Percentiles rank a stretch among this genome's conserved stretches.
Evolutionary conservation across 2,113 vertebrate species (phyloP).

Genomic region (Willisornis vidua): DNA sequence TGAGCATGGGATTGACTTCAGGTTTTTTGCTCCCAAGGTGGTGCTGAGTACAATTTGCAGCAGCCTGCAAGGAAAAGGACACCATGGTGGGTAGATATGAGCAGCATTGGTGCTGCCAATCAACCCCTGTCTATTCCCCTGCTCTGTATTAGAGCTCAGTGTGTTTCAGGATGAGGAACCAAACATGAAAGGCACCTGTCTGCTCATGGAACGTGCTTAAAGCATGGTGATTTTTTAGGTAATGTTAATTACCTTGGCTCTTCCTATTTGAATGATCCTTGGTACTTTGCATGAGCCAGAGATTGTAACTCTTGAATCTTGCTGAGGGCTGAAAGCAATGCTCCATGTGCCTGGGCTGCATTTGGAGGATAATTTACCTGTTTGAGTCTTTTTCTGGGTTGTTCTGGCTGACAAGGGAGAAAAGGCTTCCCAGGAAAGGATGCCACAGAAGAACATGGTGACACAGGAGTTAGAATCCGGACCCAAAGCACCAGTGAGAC

Average conservation of each 20-base stretch:
- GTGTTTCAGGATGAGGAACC: not conserved
- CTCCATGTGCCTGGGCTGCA: not conserved
- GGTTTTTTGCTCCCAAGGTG: not conserved
- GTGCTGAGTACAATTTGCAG: not conserved
- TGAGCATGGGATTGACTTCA: not conserved
- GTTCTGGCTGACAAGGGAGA: not conserved
- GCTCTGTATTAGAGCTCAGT: not conserved
- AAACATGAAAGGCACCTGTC: not conserved
- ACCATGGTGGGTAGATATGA: not conserved
- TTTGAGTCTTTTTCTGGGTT: not conserved
- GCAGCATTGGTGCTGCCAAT: not conserved
- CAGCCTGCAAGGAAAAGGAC: not conserved
- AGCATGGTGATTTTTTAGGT: not conserved
- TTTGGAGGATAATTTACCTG: not conserved
- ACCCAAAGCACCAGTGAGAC: not conserved
- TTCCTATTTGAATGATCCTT: not conserved
- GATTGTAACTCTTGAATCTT: not conserved
- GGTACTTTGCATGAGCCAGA: not conserved
- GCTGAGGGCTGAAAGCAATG: not conserved
- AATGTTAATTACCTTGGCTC: not conserved
- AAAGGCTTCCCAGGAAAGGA: not conserved
- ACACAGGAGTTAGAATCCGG: not conserved
- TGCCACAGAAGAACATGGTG: fast-evolving
- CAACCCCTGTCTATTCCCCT: not conserved
- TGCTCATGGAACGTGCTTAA: not conserved